A percentile compares a stretch with the other conserved stretches of the same genome.
Evolutionary conservation across 2,888 invertebrate genomes (phyloP).

Genomic region (Metalampra italica): DNA sequence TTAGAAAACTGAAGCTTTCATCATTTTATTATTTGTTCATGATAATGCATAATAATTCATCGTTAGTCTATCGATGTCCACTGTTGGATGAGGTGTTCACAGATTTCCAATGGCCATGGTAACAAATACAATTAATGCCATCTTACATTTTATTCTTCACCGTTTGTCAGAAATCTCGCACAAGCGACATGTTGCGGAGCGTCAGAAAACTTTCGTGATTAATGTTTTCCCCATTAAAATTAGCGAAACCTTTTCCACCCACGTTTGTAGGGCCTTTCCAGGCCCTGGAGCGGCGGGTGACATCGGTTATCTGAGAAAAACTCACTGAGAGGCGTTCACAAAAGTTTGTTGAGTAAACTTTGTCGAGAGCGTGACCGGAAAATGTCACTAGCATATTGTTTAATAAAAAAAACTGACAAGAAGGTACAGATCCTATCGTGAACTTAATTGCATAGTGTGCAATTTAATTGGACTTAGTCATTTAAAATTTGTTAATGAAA

Average conservation of each 20-base stretch:
- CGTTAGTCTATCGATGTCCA: too few relatives aligned
- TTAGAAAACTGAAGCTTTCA: too few relatives aligned
- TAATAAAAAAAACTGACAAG: constrained; percentile 9
- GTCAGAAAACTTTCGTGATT: constrained; percentile 36
- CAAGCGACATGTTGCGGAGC: not conserved
- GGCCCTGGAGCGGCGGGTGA: constrained; percentile 16
- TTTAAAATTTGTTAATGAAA: too few relatives aligned
- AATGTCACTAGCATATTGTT: constrained; percentile 32
- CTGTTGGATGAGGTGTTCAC: too few relatives aligned
- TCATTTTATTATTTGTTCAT: too few relatives aligned
- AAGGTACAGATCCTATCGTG: not conserved
- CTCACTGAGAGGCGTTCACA: constrained; percentile 9
- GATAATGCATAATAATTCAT: too few relatives aligned
- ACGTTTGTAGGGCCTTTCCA: constrained; percentile 19
- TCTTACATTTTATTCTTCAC: too few relatives aligned
- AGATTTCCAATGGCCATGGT: too few relatives aligned
- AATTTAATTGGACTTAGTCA: too few relatives aligned
- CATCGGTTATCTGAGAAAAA: constrained; percentile 29
- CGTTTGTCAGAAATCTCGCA: not conserved
- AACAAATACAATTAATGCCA: too few relatives aligned
- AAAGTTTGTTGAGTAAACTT: constrained; percentile 27
- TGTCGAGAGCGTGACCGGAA: constrained; percentile 25
- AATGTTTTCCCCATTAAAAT: constrained; percentile 43
- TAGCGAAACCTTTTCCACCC: constrained; percentile 32
- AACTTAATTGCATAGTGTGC: too few relatives aligned